Base-by-base conservation (phyloP, 2,113 vertebrate genomes). In the Pungitius pungitius region DNA sequence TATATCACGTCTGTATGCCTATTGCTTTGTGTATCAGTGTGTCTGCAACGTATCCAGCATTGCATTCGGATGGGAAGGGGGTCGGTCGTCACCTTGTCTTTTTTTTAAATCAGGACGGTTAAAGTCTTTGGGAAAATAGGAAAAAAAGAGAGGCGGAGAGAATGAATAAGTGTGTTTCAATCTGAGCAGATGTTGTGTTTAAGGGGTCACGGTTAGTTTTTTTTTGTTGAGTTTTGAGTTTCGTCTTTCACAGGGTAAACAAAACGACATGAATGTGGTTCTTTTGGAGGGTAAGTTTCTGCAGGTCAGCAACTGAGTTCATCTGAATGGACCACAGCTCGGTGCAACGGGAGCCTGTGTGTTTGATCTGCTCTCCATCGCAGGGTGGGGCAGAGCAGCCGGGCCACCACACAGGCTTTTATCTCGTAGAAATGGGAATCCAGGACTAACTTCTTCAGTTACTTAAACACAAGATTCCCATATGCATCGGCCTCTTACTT, bases 221-320 rank as follows among this genome's bases (percentile, higher is more conserved):
- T n/a, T n/a, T n/a, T n/a, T n/a, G n/a, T n/a, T n/a, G n/a, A n/a
- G n/a, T n/a, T n/a, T n/a, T n/a, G n/a, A n/a, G 85, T 90, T 89
- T 83, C n/a, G 58, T 78, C 88, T 84, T 83, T 90, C 82, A 90
- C 88, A 92, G 89, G 88, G 89, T 92, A 85, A 73, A 87, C 22
- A 54, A 86, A 76, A 42, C 13, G 39, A 78, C 62, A 76, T 63
- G 22, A 80, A 66, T 75, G 86, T 88, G 81, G 81, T 78, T 88
- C 59, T 88, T 78, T 83, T 49, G 59, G 77, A 73, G 85, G 43
- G 77, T 82, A 78, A 77, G 90, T 92, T 94, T 85, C 92, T 93
- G 94, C 93, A 88, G 93, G 92, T 90, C 92, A 92, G 92, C 85
- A 88, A 91, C 91, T 85, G 63, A 91, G 85, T 85, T 92, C 77